Conservation (phyloP, 2,888 invertebrate genomes). For the Monochamus alternatus region DNA sequence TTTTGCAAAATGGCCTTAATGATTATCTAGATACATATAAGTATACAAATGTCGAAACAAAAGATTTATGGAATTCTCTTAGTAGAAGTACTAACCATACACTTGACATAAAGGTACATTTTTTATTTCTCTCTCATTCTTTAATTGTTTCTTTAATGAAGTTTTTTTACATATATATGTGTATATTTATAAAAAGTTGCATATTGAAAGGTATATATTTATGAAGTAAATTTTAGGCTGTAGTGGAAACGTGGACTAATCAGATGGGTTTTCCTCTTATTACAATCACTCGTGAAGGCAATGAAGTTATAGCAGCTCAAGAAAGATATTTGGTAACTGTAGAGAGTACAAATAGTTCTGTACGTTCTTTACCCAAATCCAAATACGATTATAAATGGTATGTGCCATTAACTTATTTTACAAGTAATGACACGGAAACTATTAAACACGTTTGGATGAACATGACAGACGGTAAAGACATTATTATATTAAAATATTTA, state of each 20-base stretch:
- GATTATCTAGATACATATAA: constrained; percentile 81
- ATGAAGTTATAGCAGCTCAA: constrained; percentile 78
- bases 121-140: constrained; percentile 13
- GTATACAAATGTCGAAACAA: constrained; percentile 82
- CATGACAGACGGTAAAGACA: constrained; percentile 79
- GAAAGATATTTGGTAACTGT: constrained; percentile 75
- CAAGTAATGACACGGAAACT: constrained; percentile 76
- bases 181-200: constrained; percentile 8
- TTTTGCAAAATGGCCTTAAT: constrained; percentile 77
- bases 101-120: constrained; percentile 76
- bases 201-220: background rate
- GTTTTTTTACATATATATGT: background rate
- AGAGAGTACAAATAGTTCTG: constrained; percentile 66
- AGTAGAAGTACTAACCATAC: constrained; percentile 77
- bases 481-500: background rate
- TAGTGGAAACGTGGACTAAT: constrained; percentile 88
- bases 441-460: constrained; percentile 85
- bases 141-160: too few species aligned
- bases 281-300: constrained; percentile 76
- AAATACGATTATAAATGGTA: constrained; percentile 81
- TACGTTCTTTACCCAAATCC: constrained; percentile 69
- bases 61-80: constrained; percentile 87
- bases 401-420: constrained; percentile 84
- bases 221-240: constrained; percentile 68
- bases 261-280: constrained; percentile 89